Conservation (phyloP, 2,113 vertebrate species). For the Mola mola region DNA sequence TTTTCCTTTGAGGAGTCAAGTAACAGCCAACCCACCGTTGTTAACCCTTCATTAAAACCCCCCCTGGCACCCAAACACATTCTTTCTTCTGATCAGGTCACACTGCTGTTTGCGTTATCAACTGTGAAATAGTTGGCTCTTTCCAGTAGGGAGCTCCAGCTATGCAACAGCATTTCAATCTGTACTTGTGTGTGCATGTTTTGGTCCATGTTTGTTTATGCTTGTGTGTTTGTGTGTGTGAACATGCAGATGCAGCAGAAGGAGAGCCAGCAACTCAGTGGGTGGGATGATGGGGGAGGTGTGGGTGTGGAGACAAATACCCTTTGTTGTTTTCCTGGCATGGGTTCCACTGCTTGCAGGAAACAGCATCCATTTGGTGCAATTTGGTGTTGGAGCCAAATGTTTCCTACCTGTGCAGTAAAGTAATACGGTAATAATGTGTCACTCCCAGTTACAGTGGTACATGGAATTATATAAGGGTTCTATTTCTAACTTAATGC, state of each 20-base stretch:
- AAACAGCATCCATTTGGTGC: constrained; percentile 60
- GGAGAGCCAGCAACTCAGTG: constrained; percentile 29
- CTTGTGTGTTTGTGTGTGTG: constrained; percentile 48
- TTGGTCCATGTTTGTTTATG: constrained; percentile 28
- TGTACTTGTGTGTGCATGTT: constrained; percentile 12
- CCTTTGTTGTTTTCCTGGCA: constrained; percentile 57
- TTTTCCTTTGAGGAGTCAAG: too few species aligned
- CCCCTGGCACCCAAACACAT: too few species aligned
- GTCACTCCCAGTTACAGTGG: constrained; percentile 34
- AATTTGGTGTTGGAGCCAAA: constrained; percentile 54
- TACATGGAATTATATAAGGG: not conserved
- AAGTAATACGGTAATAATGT: constrained; percentile 40
- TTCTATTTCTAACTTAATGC: too few species aligned
- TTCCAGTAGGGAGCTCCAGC: constrained; percentile 7
- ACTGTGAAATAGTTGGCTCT: constrained; percentile 24
- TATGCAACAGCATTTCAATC: constrained; percentile 18
- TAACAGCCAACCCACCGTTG: not conserved
- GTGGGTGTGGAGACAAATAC: constrained; percentile 47
- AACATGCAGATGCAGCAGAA: constrained; percentile 45
- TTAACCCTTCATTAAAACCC: too few species aligned
- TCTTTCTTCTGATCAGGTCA: constrained; percentile 31
- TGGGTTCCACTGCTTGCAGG: constrained; percentile 36
- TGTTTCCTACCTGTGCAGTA: constrained; percentile 42
- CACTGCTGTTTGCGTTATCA: constrained; percentile 29
- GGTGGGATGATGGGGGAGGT: constrained; percentile 24